Base-by-base conservation (phyloP, 2,797 vertebrate species). In the Alectoris magna region DNA sequence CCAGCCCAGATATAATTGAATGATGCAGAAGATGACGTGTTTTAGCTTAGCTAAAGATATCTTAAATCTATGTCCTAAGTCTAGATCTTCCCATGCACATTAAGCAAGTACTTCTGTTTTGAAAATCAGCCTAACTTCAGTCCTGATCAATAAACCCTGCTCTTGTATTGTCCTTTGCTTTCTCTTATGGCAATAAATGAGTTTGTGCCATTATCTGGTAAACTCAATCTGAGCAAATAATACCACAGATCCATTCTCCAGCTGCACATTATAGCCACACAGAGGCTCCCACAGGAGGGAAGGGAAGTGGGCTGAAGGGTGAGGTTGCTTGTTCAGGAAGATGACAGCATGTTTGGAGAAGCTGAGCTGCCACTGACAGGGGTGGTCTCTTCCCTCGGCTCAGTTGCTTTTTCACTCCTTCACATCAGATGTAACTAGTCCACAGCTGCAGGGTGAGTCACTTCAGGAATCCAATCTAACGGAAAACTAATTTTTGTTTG, bases 401-500 rank as follows among this genome's bases (percentile, higher is more conserved):
- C 87, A 92, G 84, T 73, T 96, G 82, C 69, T 72, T 27, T 83
- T 91, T 91, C 70, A 43, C 59, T 93, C 73, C 66, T 62, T 81
- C 92, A 39, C 69, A 55, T 85, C 69, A 95, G 72, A 87, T 78
- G 72, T 83, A 91, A 91, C 64, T 85, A 77, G 92, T 77, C 73
- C 91, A 87, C 94, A 96, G 92, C 94, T 95, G 95, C 91, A 92
- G 67, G 73, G 85, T 96, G 95, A 96, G 91, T 96, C 96, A 96
- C 79, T 88, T 78, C 3, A 90, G 71, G 48, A 84, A 88, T 53
- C 6, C 69, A 86, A 29, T 51, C 55, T 89, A 94, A 83, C 24
- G 79, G 91, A 95, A 95, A 93, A 66, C 18, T 83, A 80, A 55
- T 55, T 86, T 80, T 59, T 92, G 63, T 92, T 96, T 95, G 48